phyloP scores from a whole-genome alignment of 2,888 invertebrate genomes.

The Pogonocherus hispidulus region DNA sequence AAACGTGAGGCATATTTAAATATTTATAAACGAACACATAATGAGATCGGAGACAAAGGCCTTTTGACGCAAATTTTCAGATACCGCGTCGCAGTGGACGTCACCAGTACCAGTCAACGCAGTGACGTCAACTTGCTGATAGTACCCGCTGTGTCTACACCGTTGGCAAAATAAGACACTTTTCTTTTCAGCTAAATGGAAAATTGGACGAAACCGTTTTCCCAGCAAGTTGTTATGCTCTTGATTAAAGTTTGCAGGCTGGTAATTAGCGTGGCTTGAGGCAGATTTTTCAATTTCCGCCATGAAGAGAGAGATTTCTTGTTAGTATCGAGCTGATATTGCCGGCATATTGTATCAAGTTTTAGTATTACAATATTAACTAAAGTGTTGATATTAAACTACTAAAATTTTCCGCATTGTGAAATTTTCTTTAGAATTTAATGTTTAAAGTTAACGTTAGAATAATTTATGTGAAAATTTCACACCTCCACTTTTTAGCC shows the following conservation, averaged over 20 bases:
- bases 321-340: neutral
- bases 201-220: constrained; percentile 15
- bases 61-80: constrained; percentile 46
- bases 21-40: constrained; percentile 47
- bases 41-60: constrained; percentile 50
- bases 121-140: constrained; percentile 42
- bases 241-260: constrained; percentile 20
- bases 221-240: constrained; percentile 23
- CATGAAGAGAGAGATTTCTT: neutral
- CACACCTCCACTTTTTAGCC: too few relatives aligned
- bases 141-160: constrained; percentile 21
- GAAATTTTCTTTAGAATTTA: too few relatives aligned
- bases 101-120: constrained; percentile 49
- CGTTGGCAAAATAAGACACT: constrained; percentile 26
- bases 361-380: too few relatives aligned
- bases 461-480: too few relatives aligned
- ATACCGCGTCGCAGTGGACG: too few relatives aligned
- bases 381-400: too few relatives aligned
- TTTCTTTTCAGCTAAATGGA: neutral
- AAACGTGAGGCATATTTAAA: constrained; percentile 41
- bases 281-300: neutral
- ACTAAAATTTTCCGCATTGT: too few relatives aligned
- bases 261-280: constrained; percentile 12
- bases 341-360: too few relatives aligned
- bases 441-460: too few relatives aligned